These are phyloP conservation scores for Agriopis marginaria DNA, from an alignment of 2,888 invertebrate genomes.

Conservation along the genomic window DNA sequence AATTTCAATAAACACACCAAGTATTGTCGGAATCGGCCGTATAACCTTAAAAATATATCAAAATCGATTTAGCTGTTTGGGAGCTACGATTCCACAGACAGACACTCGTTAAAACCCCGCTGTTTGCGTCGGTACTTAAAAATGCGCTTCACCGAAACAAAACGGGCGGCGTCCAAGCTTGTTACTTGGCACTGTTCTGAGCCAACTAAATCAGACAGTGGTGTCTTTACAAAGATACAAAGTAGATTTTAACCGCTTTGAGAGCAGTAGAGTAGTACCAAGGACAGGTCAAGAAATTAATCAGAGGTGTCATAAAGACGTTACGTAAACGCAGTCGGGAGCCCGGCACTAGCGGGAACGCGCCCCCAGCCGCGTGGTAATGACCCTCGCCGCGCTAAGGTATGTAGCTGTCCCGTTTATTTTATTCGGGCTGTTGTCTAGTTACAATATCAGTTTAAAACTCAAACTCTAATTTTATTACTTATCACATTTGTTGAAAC, in stretches of 20 bases:
- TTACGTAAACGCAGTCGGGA: conserved; percentile 61
- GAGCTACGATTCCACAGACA: no score
- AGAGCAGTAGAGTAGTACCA: conserved; percentile 47
- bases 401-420: conserved; percentile 50
- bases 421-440: not conserved
- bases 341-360: conserved; percentile 54
- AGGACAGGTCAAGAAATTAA: conserved; percentile 57
- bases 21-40: no score
- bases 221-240: not conserved
- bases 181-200: not conserved
- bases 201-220: not conserved
- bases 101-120: no score
- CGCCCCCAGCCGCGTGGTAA: conserved; percentile 67
- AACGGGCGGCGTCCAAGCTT: no score
- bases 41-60: no score
- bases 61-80: no score
- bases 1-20: no score
- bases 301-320: conserved; percentile 59
- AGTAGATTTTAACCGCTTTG: not conserved
- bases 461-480: no score
- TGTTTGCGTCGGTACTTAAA: no score
- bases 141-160: no score
- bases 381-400: conserved; percentile 62
- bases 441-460: no score
- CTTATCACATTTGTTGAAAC: no score